Conservation (phyloP, 2,888 invertebrate genomes). For the Corythucha ciliata region DNA sequence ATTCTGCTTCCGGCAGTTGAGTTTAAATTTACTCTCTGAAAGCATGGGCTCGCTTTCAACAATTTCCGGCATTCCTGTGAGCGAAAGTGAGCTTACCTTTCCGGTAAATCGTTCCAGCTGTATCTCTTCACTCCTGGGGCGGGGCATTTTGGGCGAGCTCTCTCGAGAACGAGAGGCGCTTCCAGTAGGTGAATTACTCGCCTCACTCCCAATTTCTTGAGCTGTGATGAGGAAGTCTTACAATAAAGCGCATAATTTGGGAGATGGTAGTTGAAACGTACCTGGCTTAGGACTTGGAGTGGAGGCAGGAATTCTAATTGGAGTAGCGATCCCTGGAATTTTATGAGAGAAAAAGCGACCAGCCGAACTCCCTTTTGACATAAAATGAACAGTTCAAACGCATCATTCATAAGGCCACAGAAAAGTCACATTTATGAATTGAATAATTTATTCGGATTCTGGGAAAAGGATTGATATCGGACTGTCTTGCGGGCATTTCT, state of each 20-base stretch:
- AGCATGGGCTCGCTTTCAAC: background rate
- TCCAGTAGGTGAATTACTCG: conserved; percentile 22
- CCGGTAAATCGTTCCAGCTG: conserved; percentile 65
- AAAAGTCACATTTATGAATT: background rate
- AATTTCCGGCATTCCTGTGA: background rate
- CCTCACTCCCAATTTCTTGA: conserved; percentile 23
- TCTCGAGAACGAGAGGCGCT: conserved; percentile 53
- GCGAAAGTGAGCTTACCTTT: conserved; percentile 25
- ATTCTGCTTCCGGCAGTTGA: conserved; percentile 5
- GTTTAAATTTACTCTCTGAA: background rate
- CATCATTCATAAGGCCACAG: background rate
- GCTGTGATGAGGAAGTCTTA: too few species aligned
- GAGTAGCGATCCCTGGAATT: conserved; percentile 42
- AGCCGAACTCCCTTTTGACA: conserved; percentile 36
- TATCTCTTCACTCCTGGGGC: conserved; percentile 69
- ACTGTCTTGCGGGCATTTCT: conserved; percentile 5
- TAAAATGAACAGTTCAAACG: background rate
- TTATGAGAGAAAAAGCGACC: conserved; percentile 41
- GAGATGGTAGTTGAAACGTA: conserved; percentile 15
- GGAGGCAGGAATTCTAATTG: conserved; percentile 22
- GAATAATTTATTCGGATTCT: background rate
- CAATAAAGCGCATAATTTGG: too few species aligned
- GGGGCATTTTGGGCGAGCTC: conserved; percentile 59
- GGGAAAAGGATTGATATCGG: background rate
- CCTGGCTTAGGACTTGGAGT: conserved; percentile 26